Conservation (phyloP, 2,113 vertebrate species). For the Martes martes region DNA sequence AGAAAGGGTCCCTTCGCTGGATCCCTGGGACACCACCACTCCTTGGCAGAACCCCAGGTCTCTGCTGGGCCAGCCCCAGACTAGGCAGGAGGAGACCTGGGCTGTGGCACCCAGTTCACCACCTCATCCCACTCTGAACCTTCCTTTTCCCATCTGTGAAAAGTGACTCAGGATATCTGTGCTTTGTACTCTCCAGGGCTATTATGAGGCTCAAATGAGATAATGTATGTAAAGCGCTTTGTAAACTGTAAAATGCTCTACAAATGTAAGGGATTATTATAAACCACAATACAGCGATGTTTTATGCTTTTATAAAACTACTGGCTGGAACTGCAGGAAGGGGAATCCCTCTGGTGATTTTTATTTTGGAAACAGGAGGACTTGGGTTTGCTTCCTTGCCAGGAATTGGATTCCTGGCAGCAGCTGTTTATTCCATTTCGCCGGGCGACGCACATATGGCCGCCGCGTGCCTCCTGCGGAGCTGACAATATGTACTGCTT, state of each 20-base stretch:
- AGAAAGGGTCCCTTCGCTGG: not conserved
- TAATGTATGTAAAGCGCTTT: conserved; percentile 61
- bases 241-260: conserved; percentile 68
- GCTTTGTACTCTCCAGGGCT: conserved; percentile 44
- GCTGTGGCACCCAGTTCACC: not conserved
- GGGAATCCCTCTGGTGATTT: conserved; percentile 80
- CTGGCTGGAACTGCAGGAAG: conserved; percentile 61
- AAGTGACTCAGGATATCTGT: conserved; percentile 1
- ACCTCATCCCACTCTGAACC: not conserved
- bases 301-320: conserved; percentile 77
- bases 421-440: conserved; percentile 82
- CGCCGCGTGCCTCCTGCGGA: conserved; percentile 70
- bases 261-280: conserved; percentile 72
- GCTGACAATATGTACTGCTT: conserved; percentile 71
- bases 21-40: not conserved
- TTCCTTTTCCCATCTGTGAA: conserved; percentile 24
- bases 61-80: rapidly evolving
- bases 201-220: conserved; percentile 62
- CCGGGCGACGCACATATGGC: conserved; percentile 63
- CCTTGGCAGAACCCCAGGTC: not conserved
- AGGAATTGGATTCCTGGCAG: conserved; percentile 78
- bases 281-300: conserved; percentile 64
- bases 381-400: conserved; percentile 70
- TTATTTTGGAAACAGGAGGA: conserved; percentile 75
- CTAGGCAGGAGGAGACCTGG: not conserved